These are phyloP conservation scores for Euleptes europaea DNA, from an alignment of 2,113 vertebrate species.

Conservation along the genomic window DNA sequence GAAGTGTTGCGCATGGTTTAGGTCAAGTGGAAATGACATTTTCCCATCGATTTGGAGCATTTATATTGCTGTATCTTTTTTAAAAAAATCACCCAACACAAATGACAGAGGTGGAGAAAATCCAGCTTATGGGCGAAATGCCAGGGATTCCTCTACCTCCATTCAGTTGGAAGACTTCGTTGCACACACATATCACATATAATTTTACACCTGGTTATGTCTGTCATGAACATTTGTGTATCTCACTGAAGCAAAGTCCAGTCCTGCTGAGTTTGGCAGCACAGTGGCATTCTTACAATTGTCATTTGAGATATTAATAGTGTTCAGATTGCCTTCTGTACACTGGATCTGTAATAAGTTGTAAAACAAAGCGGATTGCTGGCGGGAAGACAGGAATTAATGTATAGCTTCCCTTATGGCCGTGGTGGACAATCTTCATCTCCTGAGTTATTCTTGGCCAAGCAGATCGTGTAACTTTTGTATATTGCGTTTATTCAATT, in stretches of 20 bases:
- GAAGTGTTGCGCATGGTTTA: slow-evolving; percentile 58
- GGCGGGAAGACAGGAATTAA: not conserved
- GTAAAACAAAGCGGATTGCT: not conserved
- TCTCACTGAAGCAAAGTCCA: slow-evolving; percentile 12
- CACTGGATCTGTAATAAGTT: not conserved
- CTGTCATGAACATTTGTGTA: not conserved
- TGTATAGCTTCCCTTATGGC: too few relatives aligned
- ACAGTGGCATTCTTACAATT: not conserved
- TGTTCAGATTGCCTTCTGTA: not conserved
- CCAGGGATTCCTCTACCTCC: slow-evolving; percentile 23
- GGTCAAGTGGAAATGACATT: slow-evolving; percentile 46
- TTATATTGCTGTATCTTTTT: slow-evolving; percentile 40
- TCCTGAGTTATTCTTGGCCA: not conserved
- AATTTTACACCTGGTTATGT: slow-evolving; percentile 12
- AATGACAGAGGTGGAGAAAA: slow-evolving; percentile 48
- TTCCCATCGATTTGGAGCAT: slow-evolving; percentile 38
- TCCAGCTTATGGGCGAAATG: not conserved
- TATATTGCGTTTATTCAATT: too few relatives aligned
- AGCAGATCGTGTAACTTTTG: not conserved
- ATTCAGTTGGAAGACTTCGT: slow-evolving; percentile 36
- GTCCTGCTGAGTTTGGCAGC: not conserved
- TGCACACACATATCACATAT: slow-evolving; percentile 29
- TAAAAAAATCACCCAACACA: slow-evolving; percentile 16
- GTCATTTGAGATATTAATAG: not conserved
- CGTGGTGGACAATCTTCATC: too few relatives aligned